Base-by-base conservation (phyloP, 2,797 vertebrate genomes). In the Diplodus sargus region DNA sequence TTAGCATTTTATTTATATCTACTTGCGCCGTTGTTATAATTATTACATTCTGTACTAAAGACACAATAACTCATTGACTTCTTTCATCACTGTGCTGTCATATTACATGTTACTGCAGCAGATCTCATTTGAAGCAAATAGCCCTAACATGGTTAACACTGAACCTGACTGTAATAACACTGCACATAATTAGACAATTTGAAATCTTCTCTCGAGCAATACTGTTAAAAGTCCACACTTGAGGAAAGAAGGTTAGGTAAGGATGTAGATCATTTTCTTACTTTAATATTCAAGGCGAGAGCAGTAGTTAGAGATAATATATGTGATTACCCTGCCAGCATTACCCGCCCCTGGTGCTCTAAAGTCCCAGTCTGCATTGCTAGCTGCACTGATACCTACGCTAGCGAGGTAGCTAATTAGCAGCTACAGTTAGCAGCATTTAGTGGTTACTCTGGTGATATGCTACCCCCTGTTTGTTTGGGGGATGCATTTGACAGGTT, bases 121-220 rank as follows among this genome's bases (percentile, higher is more conserved):
- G 22, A 60, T 69, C 47, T 70, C 1, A 47, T 78, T 42, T 58
- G 52, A 79, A 60, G 59, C 17, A 69, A 72, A 70, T 75, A 48
- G 76, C 59, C 51, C 2, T 39, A 54, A 71, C 16, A 4, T 30
- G 2, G 23, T 72, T 39, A 61, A 73, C 6, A 30, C 25, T 23
- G 15, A 66, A 60, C 48, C 3, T 14, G 57, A 47, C 47, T 51
- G 5, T 64, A 82, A 77, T 71, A 22, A 74, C 23, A 47, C 47
- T 22, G 23, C 17, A 22, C 17, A 7, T 70, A 68, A 86, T 76
- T 78, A 64, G 25, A 30, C 3, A 2, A 43, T 60, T 60, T n/a
- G 11, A 48, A 51, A 49, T 42, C 34, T 51, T 81, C 51, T 81
- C 51, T 20, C 16, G 18, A 43, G 79, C 45, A 51, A 45, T 42